Conservation (phyloP, 2,797 vertebrate species). For the Serranus cabrilla region DNA sequence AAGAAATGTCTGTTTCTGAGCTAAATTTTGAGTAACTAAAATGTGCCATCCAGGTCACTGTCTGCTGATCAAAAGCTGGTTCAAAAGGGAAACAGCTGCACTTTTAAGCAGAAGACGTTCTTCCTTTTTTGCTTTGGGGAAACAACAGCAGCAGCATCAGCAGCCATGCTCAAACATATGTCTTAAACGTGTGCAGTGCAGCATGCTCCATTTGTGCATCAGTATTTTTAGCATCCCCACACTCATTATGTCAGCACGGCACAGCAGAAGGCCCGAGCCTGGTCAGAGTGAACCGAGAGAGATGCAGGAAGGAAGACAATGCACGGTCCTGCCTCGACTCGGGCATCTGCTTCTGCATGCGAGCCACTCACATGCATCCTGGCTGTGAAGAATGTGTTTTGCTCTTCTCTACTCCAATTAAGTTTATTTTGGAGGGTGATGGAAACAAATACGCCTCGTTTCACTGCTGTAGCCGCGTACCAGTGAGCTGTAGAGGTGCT, state of each 20-base stretch:
- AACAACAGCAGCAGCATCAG: slow-evolving; percentile 38
- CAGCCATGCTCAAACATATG: slow-evolving; percentile 49
- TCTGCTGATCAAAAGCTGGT: slow-evolving; percentile 13
- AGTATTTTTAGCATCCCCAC: slow-evolving; percentile 83
- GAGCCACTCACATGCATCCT: slow-evolving; percentile 6
- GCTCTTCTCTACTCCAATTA: slow-evolving; percentile 38
- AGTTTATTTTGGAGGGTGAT: slow-evolving; percentile 36
- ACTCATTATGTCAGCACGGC: slow-evolving; percentile 75
- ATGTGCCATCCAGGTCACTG: background rate
- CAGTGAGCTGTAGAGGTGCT: slow-evolving; percentile 8
- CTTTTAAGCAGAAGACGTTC: background rate
- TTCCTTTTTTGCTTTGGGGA: slow-evolving; percentile 21
- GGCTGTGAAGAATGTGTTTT: slow-evolving; percentile 44
- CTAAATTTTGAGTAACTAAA: background rate
- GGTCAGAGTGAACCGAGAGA: slow-evolving; percentile 51
- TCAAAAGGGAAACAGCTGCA: slow-evolving; percentile 6
- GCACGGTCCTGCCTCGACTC: slow-evolving; percentile 26
- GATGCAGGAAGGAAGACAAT: slow-evolving; percentile 52
- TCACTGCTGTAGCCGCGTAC: slow-evolving; percentile 1
- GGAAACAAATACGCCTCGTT: slow-evolving; percentile 45
- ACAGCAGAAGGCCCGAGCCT: slow-evolving; percentile 55
- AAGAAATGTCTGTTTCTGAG: background rate
- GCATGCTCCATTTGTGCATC: slow-evolving; percentile 71
- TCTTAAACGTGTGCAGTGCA: slow-evolving; percentile 61
- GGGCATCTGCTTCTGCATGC: slow-evolving; percentile 38